These are phyloP conservation scores for Mormyrops attenuatus DNA, from an alignment of 2,797 vertebrate genomes.

Conservation along the genomic window DNA sequence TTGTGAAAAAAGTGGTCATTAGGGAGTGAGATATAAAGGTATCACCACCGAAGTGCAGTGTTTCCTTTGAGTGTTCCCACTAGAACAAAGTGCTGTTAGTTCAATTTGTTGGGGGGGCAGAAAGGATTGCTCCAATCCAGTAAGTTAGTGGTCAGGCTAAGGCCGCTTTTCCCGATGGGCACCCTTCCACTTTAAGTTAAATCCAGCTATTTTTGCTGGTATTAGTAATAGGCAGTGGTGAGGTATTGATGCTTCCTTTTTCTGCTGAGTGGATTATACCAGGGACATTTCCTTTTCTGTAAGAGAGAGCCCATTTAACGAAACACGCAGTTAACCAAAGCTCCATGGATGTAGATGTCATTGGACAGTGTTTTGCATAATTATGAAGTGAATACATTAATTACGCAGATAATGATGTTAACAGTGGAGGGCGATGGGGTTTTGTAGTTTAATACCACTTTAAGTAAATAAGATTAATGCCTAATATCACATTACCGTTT, in stretches of 20 bases:
- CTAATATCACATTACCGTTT: not conserved
- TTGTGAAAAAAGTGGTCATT: not conserved
- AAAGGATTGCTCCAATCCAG: not conserved
- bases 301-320: not conserved
- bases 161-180: not conserved
- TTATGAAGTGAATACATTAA: not conserved
- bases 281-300: not conserved
- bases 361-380: not conserved
- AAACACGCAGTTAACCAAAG: not conserved
- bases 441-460: not conserved
- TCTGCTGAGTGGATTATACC: not conserved
- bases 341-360: not conserved
- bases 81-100: not conserved
- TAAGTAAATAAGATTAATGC: not conserved
- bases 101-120: not conserved
- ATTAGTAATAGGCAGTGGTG: not conserved
- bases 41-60: not conserved
- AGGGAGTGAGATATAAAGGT: not conserved
- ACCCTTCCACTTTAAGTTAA: not conserved
- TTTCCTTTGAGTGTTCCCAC: not conserved
- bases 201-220: not conserved
- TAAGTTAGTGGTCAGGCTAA: not conserved
- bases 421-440: not conserved
- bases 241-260: not conserved
- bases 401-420: not conserved